phyloP scores from a whole-genome alignment of 2,888 invertebrate species.

The Vesta saturnalis region DNA sequence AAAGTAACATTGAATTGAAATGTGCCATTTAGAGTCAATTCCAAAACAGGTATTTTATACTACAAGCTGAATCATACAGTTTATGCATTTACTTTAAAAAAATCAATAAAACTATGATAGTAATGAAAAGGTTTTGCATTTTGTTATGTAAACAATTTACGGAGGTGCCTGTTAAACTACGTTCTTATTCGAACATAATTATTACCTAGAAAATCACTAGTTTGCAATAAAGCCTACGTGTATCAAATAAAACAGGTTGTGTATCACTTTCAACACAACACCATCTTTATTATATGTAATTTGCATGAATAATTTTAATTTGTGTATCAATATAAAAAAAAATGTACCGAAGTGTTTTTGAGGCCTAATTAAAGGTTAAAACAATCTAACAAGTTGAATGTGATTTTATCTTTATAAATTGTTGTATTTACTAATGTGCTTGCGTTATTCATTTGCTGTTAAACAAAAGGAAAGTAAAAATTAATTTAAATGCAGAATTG shows the following conservation, averaged over 20 bases:
- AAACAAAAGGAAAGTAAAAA: conserved; percentile 15
- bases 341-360: conserved; percentile 1
- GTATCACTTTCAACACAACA: conserved; percentile 3
- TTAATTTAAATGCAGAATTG: background rate
- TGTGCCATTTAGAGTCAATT: background rate
- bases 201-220: conserved; percentile 12
- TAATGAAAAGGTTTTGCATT: background rate
- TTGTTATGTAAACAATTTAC: conserved; percentile 9
- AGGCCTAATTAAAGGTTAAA: conserved; percentile 23
- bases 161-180: conserved; percentile 3
- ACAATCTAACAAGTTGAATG: conserved; percentile 22
- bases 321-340: background rate
- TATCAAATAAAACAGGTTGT: conserved; percentile 12
- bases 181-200: conserved; percentile 16
- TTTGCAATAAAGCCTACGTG: background rate
- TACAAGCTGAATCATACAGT: background rate
- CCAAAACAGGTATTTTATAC: background rate
- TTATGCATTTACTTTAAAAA: background rate
- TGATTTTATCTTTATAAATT: conserved; percentile 25
- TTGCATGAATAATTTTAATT: conserved; percentile 21
- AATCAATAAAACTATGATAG: background rate
- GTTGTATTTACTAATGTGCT: conserved; percentile 15
- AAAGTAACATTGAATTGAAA: background rate
- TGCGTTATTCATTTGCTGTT: conserved; percentile 24
- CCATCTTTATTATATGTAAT: conserved; percentile 12